Base-by-base conservation (phyloP, 1,140 invertebrate genomes). In the Colletes gigas region DNA sequence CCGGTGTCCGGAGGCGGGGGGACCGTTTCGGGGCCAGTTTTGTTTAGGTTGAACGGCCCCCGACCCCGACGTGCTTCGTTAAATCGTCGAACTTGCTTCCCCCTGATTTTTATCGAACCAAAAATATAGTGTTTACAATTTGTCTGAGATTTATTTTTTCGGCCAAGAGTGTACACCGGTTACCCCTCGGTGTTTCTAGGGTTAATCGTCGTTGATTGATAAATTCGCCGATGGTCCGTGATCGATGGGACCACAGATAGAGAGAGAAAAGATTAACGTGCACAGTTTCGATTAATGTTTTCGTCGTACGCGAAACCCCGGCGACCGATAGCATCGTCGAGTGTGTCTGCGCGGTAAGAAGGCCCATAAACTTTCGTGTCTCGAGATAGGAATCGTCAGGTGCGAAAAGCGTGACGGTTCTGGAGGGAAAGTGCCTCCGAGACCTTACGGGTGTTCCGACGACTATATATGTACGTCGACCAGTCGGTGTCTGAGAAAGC, bases 391-490 rank as follows among this genome's bases (percentile, higher is more conserved):
- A 87, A 91, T 91, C 91, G 90, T 91, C 90, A 91, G 88, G 90
- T 89, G 91, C 92, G 90, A 93, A 93, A 93, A 93, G 92, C 92
- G 92, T 93, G 91, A 93, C 92, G 91, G 91, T 90, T 91, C 88
- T 90, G 86, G 87, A 88, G 92, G 91, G 92, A 93, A 93, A 93
- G 92, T 92, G 91, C 88, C 89, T 84, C 30, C 69, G 68, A 77
- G 83, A 83, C 83, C 82, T 82, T 87, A 59, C 78, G 60, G 67
- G 62, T 65, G 57, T 59, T 41, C 50, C 79, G 73, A 69, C 71
- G 68, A 80, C 62, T 80, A 80, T 80, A 75, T 67, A 75, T 52
- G 60, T 59, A 75, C 62, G 60, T 59, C 44, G 57, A n/a, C 21
- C 60, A n/a, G 47, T 76, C 72, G 68, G 59, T 62, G 52, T 77